Evolutionary conservation across 2,888 invertebrate species (phyloP).

Genomic region (Choristoneura rosaceana): DNA sequence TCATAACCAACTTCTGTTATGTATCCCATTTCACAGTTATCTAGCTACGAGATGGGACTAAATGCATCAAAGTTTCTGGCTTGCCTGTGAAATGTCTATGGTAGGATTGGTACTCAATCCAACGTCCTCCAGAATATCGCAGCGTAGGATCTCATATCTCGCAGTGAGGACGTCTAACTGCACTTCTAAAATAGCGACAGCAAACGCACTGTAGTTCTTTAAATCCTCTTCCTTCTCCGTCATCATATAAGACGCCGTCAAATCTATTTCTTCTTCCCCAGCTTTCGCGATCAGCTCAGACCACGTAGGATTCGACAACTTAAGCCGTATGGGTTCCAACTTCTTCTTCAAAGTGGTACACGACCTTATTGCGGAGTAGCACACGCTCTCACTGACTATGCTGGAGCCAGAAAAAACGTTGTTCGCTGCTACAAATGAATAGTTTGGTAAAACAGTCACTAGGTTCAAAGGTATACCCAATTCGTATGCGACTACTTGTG

Average conservation of each 20-base stretch:
- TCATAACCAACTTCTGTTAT: too few species aligned
- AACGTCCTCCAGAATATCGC: constrained; percentile 88
- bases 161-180: constrained; percentile 90
- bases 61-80: not conserved
- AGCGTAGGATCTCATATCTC: constrained; percentile 84
- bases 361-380: constrained; percentile 84
- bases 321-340: constrained; percentile 82
- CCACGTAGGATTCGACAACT: constrained; percentile 84
- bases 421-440: constrained; percentile 86
- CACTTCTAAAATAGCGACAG: constrained; percentile 86
- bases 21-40: too few species aligned
- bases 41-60: too few species aligned
- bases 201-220: constrained; percentile 84
- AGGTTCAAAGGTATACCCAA: constrained; percentile 88
- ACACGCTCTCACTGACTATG: constrained; percentile 87
- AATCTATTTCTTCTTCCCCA: constrained; percentile 80
- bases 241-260: constrained; percentile 87
- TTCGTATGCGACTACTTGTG: constrained; percentile 90
- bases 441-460: constrained; percentile 86
- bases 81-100: constrained; percentile 88
- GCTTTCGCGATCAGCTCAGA: constrained; percentile 84
- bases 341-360: constrained; percentile 85
- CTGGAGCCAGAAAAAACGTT: constrained; percentile 88
- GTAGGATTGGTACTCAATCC: constrained; percentile 88
- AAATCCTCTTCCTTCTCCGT: constrained; percentile 80